phyloP scores from a whole-genome alignment of 1,140 invertebrate genomes.

The Oppia nitens region DNA sequence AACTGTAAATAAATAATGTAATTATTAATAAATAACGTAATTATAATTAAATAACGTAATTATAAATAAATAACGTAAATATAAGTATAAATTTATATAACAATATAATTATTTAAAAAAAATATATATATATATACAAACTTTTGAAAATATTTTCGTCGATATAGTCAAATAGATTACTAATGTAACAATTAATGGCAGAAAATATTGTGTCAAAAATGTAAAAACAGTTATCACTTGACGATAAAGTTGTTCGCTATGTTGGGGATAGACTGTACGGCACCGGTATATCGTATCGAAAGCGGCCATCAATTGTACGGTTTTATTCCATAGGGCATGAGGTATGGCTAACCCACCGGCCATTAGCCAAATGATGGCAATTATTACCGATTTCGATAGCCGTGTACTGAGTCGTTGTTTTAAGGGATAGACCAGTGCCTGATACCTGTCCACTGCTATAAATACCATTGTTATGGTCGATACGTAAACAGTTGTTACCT shows the following conservation, averaged over 20 bases:
- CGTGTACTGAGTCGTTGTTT: background rate
- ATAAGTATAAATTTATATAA: no score
- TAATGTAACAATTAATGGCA: conserved; percentile 33
- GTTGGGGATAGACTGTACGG: conserved; percentile 28
- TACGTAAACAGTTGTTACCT: background rate
- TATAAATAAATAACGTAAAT: no score
- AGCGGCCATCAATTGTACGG: background rate
- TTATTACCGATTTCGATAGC: background rate
- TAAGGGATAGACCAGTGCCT: background rate
- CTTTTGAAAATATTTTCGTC: background rate
- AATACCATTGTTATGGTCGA: background rate
- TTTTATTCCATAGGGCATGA: background rate
- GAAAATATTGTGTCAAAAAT: conserved; percentile 35
- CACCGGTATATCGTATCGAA: conserved; percentile 26
- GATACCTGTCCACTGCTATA: background rate
- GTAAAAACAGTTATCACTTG: conserved; percentile 30
- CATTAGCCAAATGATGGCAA: background rate
- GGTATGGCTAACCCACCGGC: background rate
- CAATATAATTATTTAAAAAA: no score
- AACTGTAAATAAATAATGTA: no score
- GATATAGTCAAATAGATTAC: conserved; percentile 30
- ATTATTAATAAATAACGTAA: no score
- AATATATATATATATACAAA: no score
- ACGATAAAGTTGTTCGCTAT: conserved; percentile 17
- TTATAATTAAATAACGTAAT: no score